Base-by-base conservation (phyloP, 2,797 vertebrate species). In the Euphonia xanthogaster region DNA sequence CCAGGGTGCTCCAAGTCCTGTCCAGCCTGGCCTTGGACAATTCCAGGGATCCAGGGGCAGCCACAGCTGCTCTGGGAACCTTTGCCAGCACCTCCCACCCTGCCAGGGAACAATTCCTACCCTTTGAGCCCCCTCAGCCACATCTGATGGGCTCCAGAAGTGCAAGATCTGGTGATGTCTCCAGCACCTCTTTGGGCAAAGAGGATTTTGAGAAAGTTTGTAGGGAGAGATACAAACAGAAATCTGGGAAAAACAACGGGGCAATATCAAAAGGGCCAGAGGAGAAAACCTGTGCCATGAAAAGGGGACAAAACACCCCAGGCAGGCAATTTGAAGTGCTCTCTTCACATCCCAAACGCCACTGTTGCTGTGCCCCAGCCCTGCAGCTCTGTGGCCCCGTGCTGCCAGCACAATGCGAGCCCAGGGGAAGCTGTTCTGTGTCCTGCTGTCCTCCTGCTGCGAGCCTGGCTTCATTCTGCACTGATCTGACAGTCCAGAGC, bases 1-100 rank as follows among this genome's bases (percentile, higher is more conserved):
- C 55, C 31, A 39, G 20, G 31, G 0, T 1, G 28, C 3, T 63
- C 31, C 68, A 40, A 45, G 4, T 3, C 30, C 8, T 0, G 0
- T 45, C 75, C 48, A 76, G 0, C 14, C 28, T 23, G 37, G 50
- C 2, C n/a, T 63, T 19, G 78, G 50, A 0, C 44, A 45, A 1
- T 33, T 0, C 50, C 72, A 76, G 28, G 44, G n/a, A 31, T 68
- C 13, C 53, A 50, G 71, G 19, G 12, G 2, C 61, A 74, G 37
- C 22, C 45, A 14, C 71, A 75, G 39, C n/a, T 76, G 0, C 62
- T 45, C 45, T 60, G 62, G 39, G 8, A 1, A 35, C 1, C n/a
- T 35, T 4, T 57, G 31, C 44, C 61, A 74, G 51, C 31, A 6
- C 5, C 17, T 73, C 4, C 6, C 44, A n/a, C 10, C 61, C n/a